phyloP scores from a whole-genome alignment of 2,113 vertebrate genomes.

The Lophotis ruficrista region DNA sequence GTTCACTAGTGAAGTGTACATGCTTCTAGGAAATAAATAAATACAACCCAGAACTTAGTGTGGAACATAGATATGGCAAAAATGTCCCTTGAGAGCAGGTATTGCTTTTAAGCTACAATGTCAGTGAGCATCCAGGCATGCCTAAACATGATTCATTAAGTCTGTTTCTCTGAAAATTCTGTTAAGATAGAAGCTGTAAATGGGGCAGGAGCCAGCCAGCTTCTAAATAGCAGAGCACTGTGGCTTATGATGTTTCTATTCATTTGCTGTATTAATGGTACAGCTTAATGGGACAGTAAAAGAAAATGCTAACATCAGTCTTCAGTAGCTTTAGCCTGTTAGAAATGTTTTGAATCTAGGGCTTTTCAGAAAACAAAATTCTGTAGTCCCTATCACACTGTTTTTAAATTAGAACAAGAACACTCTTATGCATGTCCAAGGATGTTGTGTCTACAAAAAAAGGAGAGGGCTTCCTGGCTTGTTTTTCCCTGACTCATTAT shows the following conservation, averaged over 20 bases:
- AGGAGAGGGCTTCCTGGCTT: background rate
- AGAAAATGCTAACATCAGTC: background rate
- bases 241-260: background rate
- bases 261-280: background rate
- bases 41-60: background rate
- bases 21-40: conserved; percentile 8
- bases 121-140: background rate
- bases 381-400: background rate
- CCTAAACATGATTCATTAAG: conserved; percentile 15
- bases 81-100: background rate
- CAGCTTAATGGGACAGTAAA: background rate
- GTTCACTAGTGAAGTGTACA: background rate
- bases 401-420: background rate
- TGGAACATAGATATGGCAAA: background rate
- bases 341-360: background rate
- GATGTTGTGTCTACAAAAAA: background rate
- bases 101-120: background rate
- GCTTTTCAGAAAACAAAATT: background rate
- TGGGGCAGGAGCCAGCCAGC: background rate
- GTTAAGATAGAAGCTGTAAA: background rate
- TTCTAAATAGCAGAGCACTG: background rate
- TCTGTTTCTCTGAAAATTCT: conserved; percentile 1
- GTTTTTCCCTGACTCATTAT: background rate
- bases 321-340: background rate
- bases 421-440: background rate